Evolutionary conservation across 2,888 invertebrate species (phyloP), one percentile per base, ranked within the genome.

Genomic region (Marronus borbonicus): DNA sequence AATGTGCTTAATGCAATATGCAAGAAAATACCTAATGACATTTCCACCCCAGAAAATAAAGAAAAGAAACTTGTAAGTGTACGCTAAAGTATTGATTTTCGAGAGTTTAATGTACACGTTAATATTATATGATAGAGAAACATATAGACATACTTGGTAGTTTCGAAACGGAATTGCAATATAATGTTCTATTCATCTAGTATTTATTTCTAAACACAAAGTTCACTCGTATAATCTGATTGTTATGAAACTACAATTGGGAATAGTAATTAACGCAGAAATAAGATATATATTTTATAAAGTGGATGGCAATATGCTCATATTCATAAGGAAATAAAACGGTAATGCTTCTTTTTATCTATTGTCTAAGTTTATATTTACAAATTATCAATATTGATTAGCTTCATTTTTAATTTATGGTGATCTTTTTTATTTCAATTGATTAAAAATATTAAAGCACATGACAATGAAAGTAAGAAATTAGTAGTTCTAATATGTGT

Each of bases 1-100:
- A 92, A 92, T 87, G 94, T 94, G 69, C 88, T 94, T 76, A 91
- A 91, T 79, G 90, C 93, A 78, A 90, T 94, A 78, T 92, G 91
- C 84, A 94, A 94, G 85, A 90, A 92, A 82, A 86, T 92, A 69
- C 89, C 91, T 7, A 90, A 91, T 2, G 83, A 83, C 72, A 78
- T 76, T 1, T 89, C 89, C n/a, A 89, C 90, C 12, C 89, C 89
- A 24, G 84, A 84, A 79, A 87, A 86, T 79, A 79, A 83, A 39
- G 89, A 89, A 39, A 91, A 91, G 84, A 88, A 92, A 87, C 87
- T 92, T 89, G 94, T 94, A 89, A 88, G 83, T 81, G 20, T 75
- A 36, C 31, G 1, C 12, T 44, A 12, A 12, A 12, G 24, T 44
- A 44, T 44, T 44, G 8, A 44, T 44, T 44, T 44, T 44, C 1